Base-by-base conservation (phyloP, 1,140 invertebrate species). In the Drosophila murphyi region DNA sequence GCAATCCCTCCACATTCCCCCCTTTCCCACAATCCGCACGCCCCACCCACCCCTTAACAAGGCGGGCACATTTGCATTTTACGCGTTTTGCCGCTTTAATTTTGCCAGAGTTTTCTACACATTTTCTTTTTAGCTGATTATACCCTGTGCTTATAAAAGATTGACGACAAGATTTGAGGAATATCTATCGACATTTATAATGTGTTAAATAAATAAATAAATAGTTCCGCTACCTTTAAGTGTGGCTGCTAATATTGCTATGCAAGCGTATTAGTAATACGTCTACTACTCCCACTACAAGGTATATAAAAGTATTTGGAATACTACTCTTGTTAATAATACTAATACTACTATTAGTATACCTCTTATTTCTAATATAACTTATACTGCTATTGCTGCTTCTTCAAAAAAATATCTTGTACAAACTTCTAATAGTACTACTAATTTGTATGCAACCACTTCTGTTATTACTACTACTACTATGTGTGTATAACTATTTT, bases 1-100 rank as follows among this genome's bases (percentile, higher is more conserved):
- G 47, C 52, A 37, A 48, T 5, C 6, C 63, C 2, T 2, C 6
- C 32, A 32, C 20, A 20, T 20, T 3, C 48, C 32, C 35, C 41
- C 1, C 43, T 12, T 8, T 7, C 37, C 12, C 37, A 20, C 10
- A 5, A 5, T 1, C 31, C 35, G 8, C 48, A 3, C 59, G 5
- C 59, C 45, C 28, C 3, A 35, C 37, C 37, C 50, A 56, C 45
- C 47, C 63, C 43, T 69, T 62, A 74, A 74, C 61, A 62, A 71
- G 57, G 54, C 35, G 78, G 71, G 70, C 73, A 78, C 59, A 90
- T 90, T 91, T 90, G 90, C 90, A 91, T 91, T 91, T 91, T 76
- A 78, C 70, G 70, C 71, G 71, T 72, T 73, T 77, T 77, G 41
- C 65, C 63, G 77, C 80, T 88, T 88, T 88, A 83, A 87, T 83